Evolutionary conservation across 2,797 vertebrate genomes (phyloP), one percentile per base, ranked within the genome.

Genomic region (Myotis daubentonii): DNA sequence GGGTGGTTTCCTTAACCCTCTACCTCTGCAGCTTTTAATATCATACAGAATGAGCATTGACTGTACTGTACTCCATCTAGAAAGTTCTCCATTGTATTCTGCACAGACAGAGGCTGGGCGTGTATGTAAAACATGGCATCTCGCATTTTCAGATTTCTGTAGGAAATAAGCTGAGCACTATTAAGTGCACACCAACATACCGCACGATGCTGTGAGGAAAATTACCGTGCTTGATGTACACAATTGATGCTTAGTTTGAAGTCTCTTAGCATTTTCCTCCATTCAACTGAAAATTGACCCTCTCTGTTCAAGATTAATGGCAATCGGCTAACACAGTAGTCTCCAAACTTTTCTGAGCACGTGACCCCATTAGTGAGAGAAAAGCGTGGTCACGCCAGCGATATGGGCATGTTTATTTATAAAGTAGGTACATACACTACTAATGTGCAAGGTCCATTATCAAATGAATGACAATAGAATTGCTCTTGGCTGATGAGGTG

Each of bases 281-380:
- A 76, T 78, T 87, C 85, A 44, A 8, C 30, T 47, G 84, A 71
- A 83, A 89, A 84, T 0, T 6, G 28, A 13, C 51, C 51, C 65
- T 79, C 53, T 38, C 41, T 70, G 53, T 44, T 89, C 62, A n/a
- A 78, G 47, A 89, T 60, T 20, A 92, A 85, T 38, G 57, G 36
- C 17, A 23, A 57, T 5, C 2, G 13, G 87, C 78, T 53, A 65
- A 74, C 17, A 20, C 28, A 93, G 75, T 8, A 6, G 55, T 33
- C 65, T 75, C 72, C 76, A 62, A 81, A 70, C 82, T 62, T 38
- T 70, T 62, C 38, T n/a, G 62, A 94, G 92, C 38, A 65, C 57
- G 23, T 9, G 19, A 75, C 9, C 55, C 47, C 47, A 66, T 38
- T 2, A 72, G 79, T 53, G 25, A 76, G 66, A 55, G 44, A 62